Conservation (phyloP, 2,113 vertebrate species). For the Nycticebus coucang region DNA sequence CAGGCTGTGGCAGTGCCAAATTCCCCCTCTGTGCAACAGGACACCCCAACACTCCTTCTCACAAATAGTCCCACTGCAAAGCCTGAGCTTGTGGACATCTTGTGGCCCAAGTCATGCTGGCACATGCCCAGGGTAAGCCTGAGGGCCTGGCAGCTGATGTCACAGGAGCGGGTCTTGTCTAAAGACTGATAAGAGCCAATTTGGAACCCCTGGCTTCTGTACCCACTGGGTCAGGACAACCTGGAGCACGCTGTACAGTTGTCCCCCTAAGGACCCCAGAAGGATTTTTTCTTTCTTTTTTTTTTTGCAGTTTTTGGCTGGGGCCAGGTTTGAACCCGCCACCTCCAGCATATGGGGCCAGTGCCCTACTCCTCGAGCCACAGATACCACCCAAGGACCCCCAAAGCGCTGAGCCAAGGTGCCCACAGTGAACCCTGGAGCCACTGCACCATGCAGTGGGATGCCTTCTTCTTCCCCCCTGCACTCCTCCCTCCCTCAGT, state of each 20-base stretch:
- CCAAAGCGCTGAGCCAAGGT: not conserved
- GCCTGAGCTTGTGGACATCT: not conserved
- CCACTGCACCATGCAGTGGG: not conserved
- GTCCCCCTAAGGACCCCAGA: not conserved
- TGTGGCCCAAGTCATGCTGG: not conserved
- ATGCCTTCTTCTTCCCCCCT: no score
- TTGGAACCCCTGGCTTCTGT: not conserved
- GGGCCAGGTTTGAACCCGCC: no score
- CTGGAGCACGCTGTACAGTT: accelerated
- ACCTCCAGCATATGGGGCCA: no score
- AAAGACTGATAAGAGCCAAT: not conserved
- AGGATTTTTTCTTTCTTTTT: no score
- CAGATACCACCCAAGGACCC: no score
- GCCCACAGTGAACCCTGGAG: not conserved
- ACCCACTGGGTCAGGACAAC: not conserved
- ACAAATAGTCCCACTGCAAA: no score
- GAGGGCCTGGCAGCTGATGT: not conserved
- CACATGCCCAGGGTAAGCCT: not conserved
- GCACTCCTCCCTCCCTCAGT: not conserved
- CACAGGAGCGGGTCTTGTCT: not conserved
- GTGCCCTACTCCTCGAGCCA: no score
- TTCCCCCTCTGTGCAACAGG: no score
- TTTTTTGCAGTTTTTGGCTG: no score
- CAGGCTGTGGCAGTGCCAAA: not conserved
- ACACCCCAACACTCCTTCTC: not conserved